phyloP scores from a whole-genome alignment of 1,140 invertebrate genomes.

The Scaptodrosophila lebanonensis region DNA sequence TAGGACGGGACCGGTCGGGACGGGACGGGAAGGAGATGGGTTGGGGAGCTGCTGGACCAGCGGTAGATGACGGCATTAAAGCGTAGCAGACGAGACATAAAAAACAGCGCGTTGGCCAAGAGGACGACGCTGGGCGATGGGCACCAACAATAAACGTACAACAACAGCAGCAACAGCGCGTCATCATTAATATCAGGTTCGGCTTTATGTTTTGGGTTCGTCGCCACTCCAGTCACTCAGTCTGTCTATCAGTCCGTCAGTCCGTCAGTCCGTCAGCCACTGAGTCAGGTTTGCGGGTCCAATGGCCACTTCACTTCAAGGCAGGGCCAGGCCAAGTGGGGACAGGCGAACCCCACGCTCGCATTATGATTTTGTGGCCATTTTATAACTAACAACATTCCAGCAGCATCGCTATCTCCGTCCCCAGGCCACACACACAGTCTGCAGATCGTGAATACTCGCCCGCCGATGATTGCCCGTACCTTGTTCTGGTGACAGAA shows the following conservation, averaged over 20 bases:
- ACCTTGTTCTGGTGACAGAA: too few relatives aligned
- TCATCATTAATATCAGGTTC: conserved; percentile 63
- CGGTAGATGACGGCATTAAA: conserved; percentile 22
- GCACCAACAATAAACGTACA: conserved; percentile 33
- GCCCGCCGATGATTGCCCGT: too few relatives aligned
- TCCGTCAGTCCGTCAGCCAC: too few relatives aligned
- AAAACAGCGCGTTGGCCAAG: background rate
- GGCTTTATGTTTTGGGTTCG: background rate
- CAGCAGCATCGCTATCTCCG: conserved; percentile 44
- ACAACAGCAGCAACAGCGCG: conserved; percentile 11
- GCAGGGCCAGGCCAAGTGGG: conserved; percentile 10
- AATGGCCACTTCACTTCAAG: too few relatives aligned
- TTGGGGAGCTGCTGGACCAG: conserved; percentile 15
- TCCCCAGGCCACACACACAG: too few relatives aligned
- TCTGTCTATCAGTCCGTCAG: too few relatives aligned
- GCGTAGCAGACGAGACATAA: background rate
- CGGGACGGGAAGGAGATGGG: too few relatives aligned
- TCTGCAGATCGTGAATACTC: too few relatives aligned
- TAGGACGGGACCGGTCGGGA: conserved; percentile 22
- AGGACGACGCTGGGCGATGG: background rate
- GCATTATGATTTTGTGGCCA: conserved; percentile 74
- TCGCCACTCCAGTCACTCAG: too few relatives aligned
- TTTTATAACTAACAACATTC: conserved; percentile 75
- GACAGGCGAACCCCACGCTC: conserved; percentile 51
- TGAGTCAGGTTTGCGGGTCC: too few relatives aligned